A percentile compares a stretch with the other conserved stretches of the same genome.
These are phyloP conservation scores for Lophura nycthemera DNA, from an alignment of 2,113 vertebrate species.

Conservation along the genomic window DNA sequence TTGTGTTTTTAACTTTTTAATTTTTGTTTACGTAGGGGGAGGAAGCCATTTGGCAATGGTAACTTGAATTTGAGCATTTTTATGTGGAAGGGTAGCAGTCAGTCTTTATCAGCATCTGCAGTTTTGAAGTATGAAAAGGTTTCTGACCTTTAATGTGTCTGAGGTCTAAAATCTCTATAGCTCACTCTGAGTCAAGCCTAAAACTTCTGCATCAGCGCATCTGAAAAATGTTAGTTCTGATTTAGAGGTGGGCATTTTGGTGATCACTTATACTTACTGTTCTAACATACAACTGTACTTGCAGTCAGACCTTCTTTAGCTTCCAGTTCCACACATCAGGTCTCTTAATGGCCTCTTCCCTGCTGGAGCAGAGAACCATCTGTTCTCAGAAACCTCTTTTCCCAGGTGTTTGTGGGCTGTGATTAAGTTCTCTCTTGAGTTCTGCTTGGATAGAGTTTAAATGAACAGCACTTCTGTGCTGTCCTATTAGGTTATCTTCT, in stretches of 20 bases:
- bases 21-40: not conserved
- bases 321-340: not conserved
- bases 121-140: not conserved
- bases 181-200: not conserved
- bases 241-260: not conserved
- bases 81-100: not conserved
- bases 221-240: not conserved
- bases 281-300: conserved; percentile 6
- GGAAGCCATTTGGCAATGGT: not conserved
- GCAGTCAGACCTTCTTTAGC: not conserved
- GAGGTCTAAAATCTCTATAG: not conserved
- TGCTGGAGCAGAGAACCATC: not conserved
- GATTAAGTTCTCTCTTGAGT: not conserved
- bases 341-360: not conserved
- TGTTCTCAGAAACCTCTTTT: not conserved
- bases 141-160: not conserved
- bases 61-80: not conserved
- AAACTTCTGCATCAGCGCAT: not conserved
- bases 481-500: not conserved
- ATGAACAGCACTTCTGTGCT: not conserved
- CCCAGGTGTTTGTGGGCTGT: not conserved
- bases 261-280: not conserved
- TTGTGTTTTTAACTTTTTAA: not conserved
- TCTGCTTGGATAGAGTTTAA: not conserved
- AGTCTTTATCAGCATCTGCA: not conserved